phyloP scores from a whole-genome alignment of 2,113 vertebrate genomes.

The Cyprinus carpio region DNA sequence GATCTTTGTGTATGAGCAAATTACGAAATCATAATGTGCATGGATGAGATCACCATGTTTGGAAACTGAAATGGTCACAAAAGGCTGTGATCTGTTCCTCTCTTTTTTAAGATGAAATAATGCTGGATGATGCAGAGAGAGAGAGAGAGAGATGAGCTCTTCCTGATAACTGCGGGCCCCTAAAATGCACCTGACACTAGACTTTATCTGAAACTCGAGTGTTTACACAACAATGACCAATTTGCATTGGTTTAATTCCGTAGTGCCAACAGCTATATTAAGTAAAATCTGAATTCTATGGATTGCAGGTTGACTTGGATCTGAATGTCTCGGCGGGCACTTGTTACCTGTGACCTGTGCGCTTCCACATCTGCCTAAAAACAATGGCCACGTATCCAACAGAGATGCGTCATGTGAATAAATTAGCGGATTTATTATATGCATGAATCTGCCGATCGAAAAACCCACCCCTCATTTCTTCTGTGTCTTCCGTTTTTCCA shows the following conservation, averaged over 20 bases:
- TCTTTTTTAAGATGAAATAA: background rate
- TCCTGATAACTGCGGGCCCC: background rate
- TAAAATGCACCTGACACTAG: constrained; percentile 25
- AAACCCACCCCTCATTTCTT: background rate
- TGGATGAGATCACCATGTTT: background rate
- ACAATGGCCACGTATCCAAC: background rate
- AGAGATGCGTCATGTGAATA: background rate
- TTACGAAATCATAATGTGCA: constrained; percentile 8
- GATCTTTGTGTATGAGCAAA: background rate
- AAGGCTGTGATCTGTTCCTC: background rate
- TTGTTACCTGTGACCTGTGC: background rate
- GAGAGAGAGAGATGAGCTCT: background rate
- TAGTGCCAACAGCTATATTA: background rate
- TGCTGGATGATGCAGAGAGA: background rate
- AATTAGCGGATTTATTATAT: background rate
- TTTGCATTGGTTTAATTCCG: background rate
- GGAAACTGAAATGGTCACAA: background rate
- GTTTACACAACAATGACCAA: too few species aligned
- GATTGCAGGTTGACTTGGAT: background rate
- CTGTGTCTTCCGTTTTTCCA: background rate
- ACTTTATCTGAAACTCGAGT: background rate
- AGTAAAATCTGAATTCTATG: background rate
- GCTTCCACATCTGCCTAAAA: background rate
- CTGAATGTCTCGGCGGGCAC: background rate
- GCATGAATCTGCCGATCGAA: background rate